These are phyloP conservation scores for Gorsachius magnificus DNA, from an alignment of 2,797 vertebrate genomes.

Conservation along the genomic window DNA sequence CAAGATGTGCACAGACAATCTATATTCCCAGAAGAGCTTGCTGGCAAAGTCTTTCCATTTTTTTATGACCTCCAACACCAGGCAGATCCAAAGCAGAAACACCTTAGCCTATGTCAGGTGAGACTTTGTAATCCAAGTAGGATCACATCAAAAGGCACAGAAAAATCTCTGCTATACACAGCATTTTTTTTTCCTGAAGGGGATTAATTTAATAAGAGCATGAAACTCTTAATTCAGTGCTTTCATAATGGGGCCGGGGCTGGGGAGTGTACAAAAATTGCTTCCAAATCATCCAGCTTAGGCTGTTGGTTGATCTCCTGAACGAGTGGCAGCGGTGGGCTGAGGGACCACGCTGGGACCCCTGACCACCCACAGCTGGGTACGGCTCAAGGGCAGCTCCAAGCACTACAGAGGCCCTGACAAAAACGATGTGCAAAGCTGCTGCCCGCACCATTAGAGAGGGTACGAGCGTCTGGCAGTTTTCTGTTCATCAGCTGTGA, in stretches of 20 bases:
- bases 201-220: not conserved
- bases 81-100: not conserved
- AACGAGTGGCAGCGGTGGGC: not conserved
- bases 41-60: not conserved
- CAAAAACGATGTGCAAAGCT: not conserved
- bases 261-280: not conserved
- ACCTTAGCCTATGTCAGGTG: not conserved
- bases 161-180: not conserved
- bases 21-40: not conserved
- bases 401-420: not conserved
- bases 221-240: not conserved
- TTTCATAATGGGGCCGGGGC: not conserved
- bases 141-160: not conserved
- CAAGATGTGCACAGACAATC: not conserved
- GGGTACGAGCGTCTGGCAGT: not conserved
- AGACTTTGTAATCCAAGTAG: not conserved
- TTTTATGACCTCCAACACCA: not conserved
- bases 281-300: not conserved
- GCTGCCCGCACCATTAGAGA: not conserved
- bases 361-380: not conserved
- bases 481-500: not conserved
- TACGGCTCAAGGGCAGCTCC: rapidly evolving
- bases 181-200: not conserved
- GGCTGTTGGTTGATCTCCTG: not conserved
- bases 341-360: not conserved